These are phyloP conservation scores for Chaetops frenatus DNA, from an alignment of 2,113 vertebrate species.

Conservation along the genomic window DNA sequence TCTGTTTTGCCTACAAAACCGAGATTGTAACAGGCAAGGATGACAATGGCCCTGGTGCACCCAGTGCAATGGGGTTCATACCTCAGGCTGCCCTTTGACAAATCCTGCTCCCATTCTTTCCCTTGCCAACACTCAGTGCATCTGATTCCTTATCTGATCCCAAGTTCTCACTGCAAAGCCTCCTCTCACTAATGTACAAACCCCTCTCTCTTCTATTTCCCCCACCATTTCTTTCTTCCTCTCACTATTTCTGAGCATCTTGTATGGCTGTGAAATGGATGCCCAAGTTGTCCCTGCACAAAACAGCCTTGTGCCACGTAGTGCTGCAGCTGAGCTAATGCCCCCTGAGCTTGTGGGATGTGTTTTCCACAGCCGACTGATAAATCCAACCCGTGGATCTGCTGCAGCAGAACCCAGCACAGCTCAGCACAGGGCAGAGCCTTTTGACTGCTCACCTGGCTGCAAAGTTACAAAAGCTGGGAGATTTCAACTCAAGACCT, in stretches of 20 bases:
- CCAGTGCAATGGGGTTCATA: too few species aligned
- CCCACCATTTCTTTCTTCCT: background rate
- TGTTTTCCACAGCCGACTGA: background rate
- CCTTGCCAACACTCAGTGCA: background rate
- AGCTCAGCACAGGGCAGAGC: background rate
- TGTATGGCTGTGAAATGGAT: background rate
- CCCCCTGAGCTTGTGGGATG: background rate
- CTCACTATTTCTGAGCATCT: background rate
- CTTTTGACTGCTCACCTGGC: background rate
- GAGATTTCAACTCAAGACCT: background rate
- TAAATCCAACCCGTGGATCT: background rate
- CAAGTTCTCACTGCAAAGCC: background rate
- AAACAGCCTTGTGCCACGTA: rapidly evolving
- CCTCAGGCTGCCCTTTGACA: background rate
- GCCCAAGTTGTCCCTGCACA: background rate
- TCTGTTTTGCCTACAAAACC: background rate
- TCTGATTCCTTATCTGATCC: background rate
- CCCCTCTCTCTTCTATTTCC: background rate
- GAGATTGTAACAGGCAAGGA: background rate
- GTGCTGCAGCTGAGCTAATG: background rate
- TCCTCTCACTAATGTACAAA: background rate
- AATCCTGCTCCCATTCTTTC: background rate
- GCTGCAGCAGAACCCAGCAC: background rate
- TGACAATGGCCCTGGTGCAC: background rate
- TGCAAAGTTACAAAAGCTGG: background rate